Percentiles rank a stretch among this genome's conserved stretches.
Conservation (phyloP, 2,888 invertebrate genomes). For the Congeria kusceri region DNA sequence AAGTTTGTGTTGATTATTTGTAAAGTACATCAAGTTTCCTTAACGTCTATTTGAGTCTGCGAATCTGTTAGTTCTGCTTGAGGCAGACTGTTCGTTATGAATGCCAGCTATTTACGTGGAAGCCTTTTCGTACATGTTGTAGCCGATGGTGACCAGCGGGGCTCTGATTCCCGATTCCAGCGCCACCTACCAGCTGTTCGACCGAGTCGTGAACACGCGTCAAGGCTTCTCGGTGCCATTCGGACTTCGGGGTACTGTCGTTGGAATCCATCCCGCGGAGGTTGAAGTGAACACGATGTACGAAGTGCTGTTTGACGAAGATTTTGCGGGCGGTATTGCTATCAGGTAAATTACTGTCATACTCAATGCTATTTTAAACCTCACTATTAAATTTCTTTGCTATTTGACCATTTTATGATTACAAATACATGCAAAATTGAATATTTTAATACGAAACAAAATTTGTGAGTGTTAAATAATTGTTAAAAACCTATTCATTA, state of each 20-base stretch:
- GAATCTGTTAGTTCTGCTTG: too few relatives aligned
- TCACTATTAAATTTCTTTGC: too few relatives aligned
- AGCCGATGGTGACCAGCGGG: constrained; percentile 81
- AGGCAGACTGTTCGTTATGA: too few relatives aligned
- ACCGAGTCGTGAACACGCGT: constrained; percentile 93
- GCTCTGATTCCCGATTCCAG: constrained; percentile 88
- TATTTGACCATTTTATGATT: too few relatives aligned
- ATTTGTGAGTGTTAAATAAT: too few relatives aligned
- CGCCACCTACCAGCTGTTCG: constrained; percentile 90
- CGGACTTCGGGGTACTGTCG: constrained; percentile 93
- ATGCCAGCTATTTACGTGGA: not conserved
- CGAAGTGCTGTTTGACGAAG: constrained; percentile 93
- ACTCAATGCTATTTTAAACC: too few relatives aligned
- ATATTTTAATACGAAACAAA: too few relatives aligned
- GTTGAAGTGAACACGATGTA: constrained; percentile 88
- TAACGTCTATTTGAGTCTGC: too few relatives aligned
- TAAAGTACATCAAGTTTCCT: too few relatives aligned
- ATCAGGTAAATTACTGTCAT: constrained; percentile 85
- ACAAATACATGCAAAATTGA: too few relatives aligned
- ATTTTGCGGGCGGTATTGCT: constrained; percentile 89
- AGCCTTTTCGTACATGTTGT: constrained; percentile 31
- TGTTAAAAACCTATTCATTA: too few relatives aligned
- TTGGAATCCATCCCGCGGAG: constrained; percentile 87
- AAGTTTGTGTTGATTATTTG: too few relatives aligned
- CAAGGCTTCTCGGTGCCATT: constrained; percentile 92